A percentile compares a stretch with the other conserved stretches of the same genome.
Conservation (phyloP, 1,140 invertebrate genomes). For the Trachymyrmex septentrionalis region DNA sequence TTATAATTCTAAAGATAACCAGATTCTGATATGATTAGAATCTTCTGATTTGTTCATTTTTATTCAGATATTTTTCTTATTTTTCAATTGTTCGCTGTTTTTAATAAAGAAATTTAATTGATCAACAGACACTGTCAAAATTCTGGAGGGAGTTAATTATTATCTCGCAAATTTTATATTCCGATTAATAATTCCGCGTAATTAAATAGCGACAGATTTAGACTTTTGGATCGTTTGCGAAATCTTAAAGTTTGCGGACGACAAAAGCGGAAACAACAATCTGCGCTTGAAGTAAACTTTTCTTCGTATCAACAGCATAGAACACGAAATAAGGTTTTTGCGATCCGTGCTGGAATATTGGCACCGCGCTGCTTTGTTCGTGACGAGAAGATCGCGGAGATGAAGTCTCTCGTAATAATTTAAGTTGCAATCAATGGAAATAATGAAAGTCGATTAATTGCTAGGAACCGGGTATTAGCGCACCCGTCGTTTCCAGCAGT, state of each 20-base stretch:
- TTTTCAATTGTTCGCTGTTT: too few relatives aligned
- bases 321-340: not conserved
- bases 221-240: not conserved
- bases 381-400: not conserved
- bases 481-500: not conserved
- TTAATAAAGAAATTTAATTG: too few relatives aligned
- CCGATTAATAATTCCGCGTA: not conserved
- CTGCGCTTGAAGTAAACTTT: not conserved
- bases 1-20: too few relatives aligned
- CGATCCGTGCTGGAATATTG: not conserved
- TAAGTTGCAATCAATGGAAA: slow-evolving; percentile 41
- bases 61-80: too few relatives aligned
- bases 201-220: not conserved
- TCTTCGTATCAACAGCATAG: not conserved
- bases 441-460: slow-evolving; percentile 62
- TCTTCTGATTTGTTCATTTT: too few relatives aligned
- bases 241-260: not conserved
- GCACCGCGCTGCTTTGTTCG: too few relatives aligned
- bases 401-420: slow-evolving; percentile 6
- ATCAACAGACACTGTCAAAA: too few relatives aligned
- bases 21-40: too few relatives aligned
- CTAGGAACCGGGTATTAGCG: not conserved
- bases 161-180: not conserved
- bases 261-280: not conserved
- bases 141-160: not conserved